These are phyloP conservation scores for Drosophila prolongata DNA, from an alignment of 2,888 invertebrate species.

Conservation along the genomic window DNA sequence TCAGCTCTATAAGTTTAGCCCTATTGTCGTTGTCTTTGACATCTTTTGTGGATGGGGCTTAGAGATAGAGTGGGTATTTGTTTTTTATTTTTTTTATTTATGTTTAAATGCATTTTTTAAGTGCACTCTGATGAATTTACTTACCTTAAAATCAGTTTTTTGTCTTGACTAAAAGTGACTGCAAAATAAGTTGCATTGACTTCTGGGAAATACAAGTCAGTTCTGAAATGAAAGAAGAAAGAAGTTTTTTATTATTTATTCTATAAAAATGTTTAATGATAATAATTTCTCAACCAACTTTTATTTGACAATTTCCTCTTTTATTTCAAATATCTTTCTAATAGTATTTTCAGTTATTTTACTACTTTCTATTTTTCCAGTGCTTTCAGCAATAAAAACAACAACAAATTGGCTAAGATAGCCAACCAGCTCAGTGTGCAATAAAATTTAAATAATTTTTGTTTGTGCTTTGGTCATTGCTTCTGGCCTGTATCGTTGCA, in stretches of 20 bases:
- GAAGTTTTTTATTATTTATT: too few species aligned
- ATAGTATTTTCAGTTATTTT: not conserved
- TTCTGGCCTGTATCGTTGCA: conserved; percentile 32
- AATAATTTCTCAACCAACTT: not conserved
- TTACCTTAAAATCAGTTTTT: conserved; percentile 53
- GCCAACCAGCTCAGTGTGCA: conserved; percentile 4
- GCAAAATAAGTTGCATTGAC: not conserved
- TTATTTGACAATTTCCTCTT: not conserved
- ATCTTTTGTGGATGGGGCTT: conserved; percentile 32
- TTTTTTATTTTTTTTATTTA: conserved; percentile 65
- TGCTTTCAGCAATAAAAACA: not conserved
- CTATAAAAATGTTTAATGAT: too few species aligned
- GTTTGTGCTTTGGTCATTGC: conserved; percentile 8
- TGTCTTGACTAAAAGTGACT: conserved; percentile 5
- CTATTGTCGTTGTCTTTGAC: conserved; percentile 42
- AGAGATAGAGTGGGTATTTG: conserved; percentile 31
- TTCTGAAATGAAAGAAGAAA: conserved; percentile 47
- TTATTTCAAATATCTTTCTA: too few species aligned
- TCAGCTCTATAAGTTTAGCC: conserved; percentile 64
- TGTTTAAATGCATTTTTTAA: conserved; percentile 47
- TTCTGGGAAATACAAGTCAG: not conserved
- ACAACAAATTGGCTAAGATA: conserved; percentile 1
- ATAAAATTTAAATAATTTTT: conserved; percentile 25
- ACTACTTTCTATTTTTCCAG: conserved; percentile 6
- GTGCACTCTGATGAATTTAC: conserved; percentile 63